A percentile compares a stretch with the other conserved stretches of the same genome.
These are phyloP conservation scores for Acronicta alni DNA, from an alignment of 2,888 invertebrate species.

Conservation along the genomic window DNA sequence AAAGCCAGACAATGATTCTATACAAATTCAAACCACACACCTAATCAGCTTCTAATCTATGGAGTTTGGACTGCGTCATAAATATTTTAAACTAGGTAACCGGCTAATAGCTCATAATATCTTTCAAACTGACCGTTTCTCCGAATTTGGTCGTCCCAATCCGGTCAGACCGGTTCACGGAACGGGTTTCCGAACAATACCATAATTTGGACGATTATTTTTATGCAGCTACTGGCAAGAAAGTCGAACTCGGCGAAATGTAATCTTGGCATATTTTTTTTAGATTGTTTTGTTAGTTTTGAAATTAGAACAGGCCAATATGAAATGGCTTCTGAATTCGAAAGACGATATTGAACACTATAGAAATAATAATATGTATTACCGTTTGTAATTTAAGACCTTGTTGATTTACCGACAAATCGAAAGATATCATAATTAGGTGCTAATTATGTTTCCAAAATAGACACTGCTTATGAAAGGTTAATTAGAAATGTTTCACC, in stretches of 20 bases:
- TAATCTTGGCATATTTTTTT: not conserved
- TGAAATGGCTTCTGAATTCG: no score
- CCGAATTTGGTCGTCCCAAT: conserved; percentile 31
- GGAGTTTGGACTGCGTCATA: conserved; percentile 4
- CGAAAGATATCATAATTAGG: no score
- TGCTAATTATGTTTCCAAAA: no score
- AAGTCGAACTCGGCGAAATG: conserved; percentile 14
- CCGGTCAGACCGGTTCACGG: conserved; percentile 38
- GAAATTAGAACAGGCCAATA: conserved; percentile 21
- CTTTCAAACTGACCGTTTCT: conserved; percentile 36
- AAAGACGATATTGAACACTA: no score
- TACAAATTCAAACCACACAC: not conserved
- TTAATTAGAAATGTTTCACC: no score
- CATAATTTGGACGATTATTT: conserved; percentile 37
- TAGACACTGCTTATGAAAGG: no score
- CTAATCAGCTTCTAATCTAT: conserved; percentile 1
- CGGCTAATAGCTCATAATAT: conserved; percentile 40
- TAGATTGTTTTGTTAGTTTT: conserved; percentile 1
- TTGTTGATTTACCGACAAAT: no score
- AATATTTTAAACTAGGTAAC: conserved; percentile 40
- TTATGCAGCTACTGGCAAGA: conserved; percentile 27
- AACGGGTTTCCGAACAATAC: conserved; percentile 44
- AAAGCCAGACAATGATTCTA: not conserved
- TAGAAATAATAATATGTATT: no score
- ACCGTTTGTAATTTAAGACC: no score